Evolutionary conservation across 1,140 invertebrate genomes (phyloP).

Genomic region (Riptortus pedestris): DNA sequence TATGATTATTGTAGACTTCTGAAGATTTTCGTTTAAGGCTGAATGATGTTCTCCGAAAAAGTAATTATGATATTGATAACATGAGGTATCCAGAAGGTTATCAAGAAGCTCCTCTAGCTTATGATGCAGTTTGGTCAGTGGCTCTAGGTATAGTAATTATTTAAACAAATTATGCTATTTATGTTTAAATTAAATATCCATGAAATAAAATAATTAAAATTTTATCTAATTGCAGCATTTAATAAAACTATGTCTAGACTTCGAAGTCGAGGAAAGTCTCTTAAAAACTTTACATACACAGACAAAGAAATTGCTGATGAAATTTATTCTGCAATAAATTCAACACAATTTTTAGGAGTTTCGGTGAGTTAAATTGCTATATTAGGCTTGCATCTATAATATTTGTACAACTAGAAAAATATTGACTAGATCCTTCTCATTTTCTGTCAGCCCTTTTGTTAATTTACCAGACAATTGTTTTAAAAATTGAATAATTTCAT

Average conservation of each 20-base stretch:
- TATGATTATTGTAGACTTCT: slow-evolving; percentile 44
- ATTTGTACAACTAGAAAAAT: no score
- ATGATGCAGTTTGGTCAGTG: slow-evolving; percentile 97
- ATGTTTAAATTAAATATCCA: background rate
- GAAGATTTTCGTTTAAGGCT: slow-evolving; percentile 51
- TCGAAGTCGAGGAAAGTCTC: slow-evolving; percentile 58
- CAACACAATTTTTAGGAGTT: slow-evolving; percentile 92
- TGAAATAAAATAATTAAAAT: background rate
- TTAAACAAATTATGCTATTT: background rate
- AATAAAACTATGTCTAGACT: slow-evolving; percentile 90
- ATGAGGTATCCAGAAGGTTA: slow-evolving; percentile 84
- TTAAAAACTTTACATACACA: slow-evolving; percentile 96
- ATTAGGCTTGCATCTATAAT: no score
- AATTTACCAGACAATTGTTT: background rate
- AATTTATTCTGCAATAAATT: slow-evolving; percentile 94
- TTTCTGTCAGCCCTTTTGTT: background rate
- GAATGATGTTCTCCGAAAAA: slow-evolving; percentile 62
- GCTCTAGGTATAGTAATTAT: slow-evolving; percentile 57
- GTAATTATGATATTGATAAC: slow-evolving; percentile 70
- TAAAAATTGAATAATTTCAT: background rate
- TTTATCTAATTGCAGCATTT: slow-evolving; percentile 53
- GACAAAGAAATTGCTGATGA: slow-evolving; percentile 89
- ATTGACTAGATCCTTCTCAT: no score
- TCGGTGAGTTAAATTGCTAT: slow-evolving; percentile 67
- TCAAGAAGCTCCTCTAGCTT: slow-evolving; percentile 94